A percentile compares a stretch with the other conserved stretches of the same genome.
These are phyloP conservation scores for Harmothoe impar DNA, from an alignment of 2,888 invertebrate species.

Conservation along the genomic window DNA sequence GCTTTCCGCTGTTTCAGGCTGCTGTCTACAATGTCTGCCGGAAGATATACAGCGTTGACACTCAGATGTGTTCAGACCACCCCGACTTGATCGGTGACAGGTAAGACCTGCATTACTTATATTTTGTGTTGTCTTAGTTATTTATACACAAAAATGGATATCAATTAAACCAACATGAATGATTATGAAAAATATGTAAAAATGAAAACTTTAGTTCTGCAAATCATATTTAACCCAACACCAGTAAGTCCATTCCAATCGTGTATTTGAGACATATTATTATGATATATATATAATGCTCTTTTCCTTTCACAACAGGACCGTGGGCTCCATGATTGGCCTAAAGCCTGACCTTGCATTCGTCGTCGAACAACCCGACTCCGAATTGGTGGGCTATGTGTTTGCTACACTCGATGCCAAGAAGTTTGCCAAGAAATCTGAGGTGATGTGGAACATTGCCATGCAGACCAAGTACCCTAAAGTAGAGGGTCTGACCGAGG, in stretches of 20 bases:
- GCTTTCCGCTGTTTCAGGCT: conserved; percentile 83
- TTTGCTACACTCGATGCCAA: conserved; percentile 92
- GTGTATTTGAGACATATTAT: too few relatives aligned
- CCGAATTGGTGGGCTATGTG: conserved; percentile 91
- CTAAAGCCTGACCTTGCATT: conserved; percentile 93
- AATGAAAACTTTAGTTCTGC: too few relatives aligned
- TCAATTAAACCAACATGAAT: too few relatives aligned
- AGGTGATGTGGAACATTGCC: conserved; percentile 91
- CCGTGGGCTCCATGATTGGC: conserved; percentile 91
- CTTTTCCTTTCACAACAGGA: conserved; percentile 84
- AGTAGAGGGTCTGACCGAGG: conserved; percentile 67
- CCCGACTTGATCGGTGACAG: conserved; percentile 87
- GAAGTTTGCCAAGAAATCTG: conserved; percentile 89
- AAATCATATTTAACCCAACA: too few relatives aligned
- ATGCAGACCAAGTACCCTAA: conserved; percentile 92
- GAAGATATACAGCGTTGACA: conserved; percentile 87
- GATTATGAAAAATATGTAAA: too few relatives aligned
- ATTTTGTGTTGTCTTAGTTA: too few relatives aligned
- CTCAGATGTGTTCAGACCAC: conserved; percentile 85
- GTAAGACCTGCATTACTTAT: too few relatives aligned
- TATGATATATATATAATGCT: too few relatives aligned
- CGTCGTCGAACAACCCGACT: conserved; percentile 90
- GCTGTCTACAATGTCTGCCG: conserved; percentile 90
- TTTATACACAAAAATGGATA: too few relatives aligned
- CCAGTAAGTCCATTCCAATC: too few relatives aligned